Conservation (phyloP, 2,888 invertebrate species). For the Aphodius sticticus region DNA sequence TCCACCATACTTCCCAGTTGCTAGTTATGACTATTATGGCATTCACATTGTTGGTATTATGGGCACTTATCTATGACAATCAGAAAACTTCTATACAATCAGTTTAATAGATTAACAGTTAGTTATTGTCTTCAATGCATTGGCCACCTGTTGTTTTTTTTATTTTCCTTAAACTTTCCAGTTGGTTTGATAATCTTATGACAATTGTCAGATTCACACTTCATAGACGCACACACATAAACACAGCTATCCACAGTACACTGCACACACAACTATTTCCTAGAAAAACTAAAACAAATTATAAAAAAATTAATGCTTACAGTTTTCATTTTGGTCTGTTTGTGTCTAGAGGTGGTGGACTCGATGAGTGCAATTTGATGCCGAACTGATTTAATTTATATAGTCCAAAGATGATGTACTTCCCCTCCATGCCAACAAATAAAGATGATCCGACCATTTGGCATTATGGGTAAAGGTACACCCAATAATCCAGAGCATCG, state of each 20-base stretch:
- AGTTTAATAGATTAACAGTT: too few relatives aligned
- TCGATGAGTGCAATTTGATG: constrained; percentile 29
- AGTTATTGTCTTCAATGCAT: too few relatives aligned
- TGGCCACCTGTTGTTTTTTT: too few relatives aligned
- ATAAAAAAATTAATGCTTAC: constrained; percentile 24
- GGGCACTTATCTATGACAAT: too few relatives aligned
- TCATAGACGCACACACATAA: too few relatives aligned
- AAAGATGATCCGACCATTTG: constrained; percentile 40
- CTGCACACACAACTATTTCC: background rate
- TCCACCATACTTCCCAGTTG: too few relatives aligned
- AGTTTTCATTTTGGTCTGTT: constrained; percentile 31
- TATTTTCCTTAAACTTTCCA: too few relatives aligned
- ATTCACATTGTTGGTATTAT: too few relatives aligned
- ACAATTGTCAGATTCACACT: too few relatives aligned
- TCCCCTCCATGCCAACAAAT: constrained; percentile 31
- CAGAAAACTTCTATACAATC: too few relatives aligned
- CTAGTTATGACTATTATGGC: too few relatives aligned
- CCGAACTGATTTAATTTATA: constrained; percentile 32
- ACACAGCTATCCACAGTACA: background rate
- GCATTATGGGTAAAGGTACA: constrained; percentile 30
- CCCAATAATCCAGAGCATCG: constrained; percentile 40
- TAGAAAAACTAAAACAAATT: background rate
- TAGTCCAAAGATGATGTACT: constrained; percentile 28
- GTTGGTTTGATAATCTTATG: too few relatives aligned
- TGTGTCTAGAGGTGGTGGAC: constrained; percentile 24